Percentiles rank a stretch among this genome's conserved stretches.
Conservation (phyloP, 2,888 invertebrate genomes). For the Craniophora ligustri region DNA sequence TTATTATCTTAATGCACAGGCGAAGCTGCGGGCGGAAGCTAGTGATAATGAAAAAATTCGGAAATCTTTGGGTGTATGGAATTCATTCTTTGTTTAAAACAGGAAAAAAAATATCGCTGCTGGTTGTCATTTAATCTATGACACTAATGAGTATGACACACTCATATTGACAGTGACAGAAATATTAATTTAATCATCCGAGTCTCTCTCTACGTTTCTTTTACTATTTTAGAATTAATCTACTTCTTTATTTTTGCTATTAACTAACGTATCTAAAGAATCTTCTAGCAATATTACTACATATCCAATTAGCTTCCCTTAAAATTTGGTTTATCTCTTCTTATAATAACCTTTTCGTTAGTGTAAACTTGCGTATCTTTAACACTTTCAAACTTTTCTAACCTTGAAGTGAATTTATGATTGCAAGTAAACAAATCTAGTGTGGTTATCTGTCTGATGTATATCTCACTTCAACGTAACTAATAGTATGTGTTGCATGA, state of each 20-base stretch:
- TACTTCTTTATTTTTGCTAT: slow-evolving; percentile 23
- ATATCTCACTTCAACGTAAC: slow-evolving; percentile 27
- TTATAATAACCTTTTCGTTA: slow-evolving; percentile 23
- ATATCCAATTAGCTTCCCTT: slow-evolving; percentile 34
- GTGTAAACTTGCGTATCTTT: slow-evolving; percentile 24
- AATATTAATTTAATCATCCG: too few species aligned
- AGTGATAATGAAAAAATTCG: too few species aligned
- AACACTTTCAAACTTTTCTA: slow-evolving; percentile 46
- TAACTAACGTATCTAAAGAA: slow-evolving; percentile 7
- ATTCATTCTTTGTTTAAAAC: too few species aligned
- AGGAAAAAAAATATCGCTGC: too few species aligned
- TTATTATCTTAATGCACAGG: too few species aligned
- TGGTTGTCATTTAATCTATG: too few species aligned
- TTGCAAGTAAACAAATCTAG: slow-evolving; percentile 44
- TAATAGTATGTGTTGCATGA: slow-evolving; percentile 74
- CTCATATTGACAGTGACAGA: too few species aligned
- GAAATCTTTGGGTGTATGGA: too few species aligned
- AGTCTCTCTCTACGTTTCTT: background rate
- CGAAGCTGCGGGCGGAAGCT: too few species aligned
- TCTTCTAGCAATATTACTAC: slow-evolving; percentile 34
- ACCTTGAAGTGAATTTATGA: slow-evolving; percentile 44
- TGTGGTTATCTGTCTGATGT: slow-evolving; percentile 32
- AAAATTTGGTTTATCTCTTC: slow-evolving; percentile 2
- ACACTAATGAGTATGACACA: too few species aligned
- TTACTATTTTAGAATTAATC: background rate